Evolutionary conservation across 2,888 invertebrate species (phyloP).

Genomic region (Epinotia bilunana): DNA sequence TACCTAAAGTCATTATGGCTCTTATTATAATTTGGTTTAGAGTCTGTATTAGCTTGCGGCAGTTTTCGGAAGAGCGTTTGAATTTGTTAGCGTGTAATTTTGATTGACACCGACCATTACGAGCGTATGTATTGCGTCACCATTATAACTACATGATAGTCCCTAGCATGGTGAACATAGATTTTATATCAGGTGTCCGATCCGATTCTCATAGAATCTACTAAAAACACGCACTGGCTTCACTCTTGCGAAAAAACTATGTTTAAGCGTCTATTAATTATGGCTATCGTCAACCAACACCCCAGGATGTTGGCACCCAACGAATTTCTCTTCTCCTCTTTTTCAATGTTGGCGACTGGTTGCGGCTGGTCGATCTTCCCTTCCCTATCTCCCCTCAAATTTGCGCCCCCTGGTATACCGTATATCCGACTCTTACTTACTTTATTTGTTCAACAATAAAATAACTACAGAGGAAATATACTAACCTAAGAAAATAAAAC

Average conservation of each 20-base stretch:
- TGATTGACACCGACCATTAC: slow-evolving; percentile 84
- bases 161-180: slow-evolving; percentile 32
- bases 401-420: too few relatives aligned
- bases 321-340: too few relatives aligned
- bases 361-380: too few relatives aligned
- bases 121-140: slow-evolving; percentile 80
- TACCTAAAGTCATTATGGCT: neutral
- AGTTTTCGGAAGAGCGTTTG: slow-evolving; percentile 62
- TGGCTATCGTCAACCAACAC: neutral
- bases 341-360: too few relatives aligned
- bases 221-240: neutral
- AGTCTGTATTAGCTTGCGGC: slow-evolving; percentile 58
- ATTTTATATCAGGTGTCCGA: neutral
- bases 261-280: neutral
- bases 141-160: slow-evolving; percentile 67
- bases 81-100: slow-evolving; percentile 80
- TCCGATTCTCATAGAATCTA: neutral
- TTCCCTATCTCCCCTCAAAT: too few relatives aligned
- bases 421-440: too few relatives aligned
- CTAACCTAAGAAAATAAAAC: too few relatives aligned
- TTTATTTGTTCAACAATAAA: too few relatives aligned
- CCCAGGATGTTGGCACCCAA: neutral
- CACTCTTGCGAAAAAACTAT: neutral
- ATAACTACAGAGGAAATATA: too few relatives aligned
- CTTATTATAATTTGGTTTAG: slow-evolving; percentile 50